Evolutionary conservation across 2,113 vertebrate genomes (phyloP).

Genomic region (Andinoacara biseriatus): DNA sequence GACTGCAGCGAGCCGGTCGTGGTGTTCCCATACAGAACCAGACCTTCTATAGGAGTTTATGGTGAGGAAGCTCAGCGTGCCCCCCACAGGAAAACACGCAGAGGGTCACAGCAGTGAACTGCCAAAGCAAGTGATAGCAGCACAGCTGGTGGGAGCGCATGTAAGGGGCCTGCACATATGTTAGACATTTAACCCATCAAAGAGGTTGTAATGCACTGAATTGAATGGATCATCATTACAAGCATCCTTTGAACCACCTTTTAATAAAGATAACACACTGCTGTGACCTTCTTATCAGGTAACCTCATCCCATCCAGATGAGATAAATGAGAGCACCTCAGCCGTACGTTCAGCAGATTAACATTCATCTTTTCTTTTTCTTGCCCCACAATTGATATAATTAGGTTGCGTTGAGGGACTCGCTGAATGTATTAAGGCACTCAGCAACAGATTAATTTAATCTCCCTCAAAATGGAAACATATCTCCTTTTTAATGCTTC

Average conservation of each 20-base stretch:
- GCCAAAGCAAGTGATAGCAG: slow-evolving; percentile 26
- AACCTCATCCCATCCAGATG: slow-evolving; percentile 36
- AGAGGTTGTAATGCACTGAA: slow-evolving; percentile 60
- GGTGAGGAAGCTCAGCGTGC: neutral
- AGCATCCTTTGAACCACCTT: slow-evolving; percentile 60
- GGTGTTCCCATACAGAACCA: slow-evolving; percentile 27
- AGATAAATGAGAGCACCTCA: slow-evolving; percentile 36
- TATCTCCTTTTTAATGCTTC: slow-evolving; percentile 57
- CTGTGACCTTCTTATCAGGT: slow-evolving; percentile 43
- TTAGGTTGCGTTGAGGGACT: slow-evolving; percentile 62
- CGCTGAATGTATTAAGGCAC: slow-evolving; percentile 55
- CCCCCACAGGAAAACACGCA: slow-evolving; percentile 5
- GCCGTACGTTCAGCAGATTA: slow-evolving; percentile 51
- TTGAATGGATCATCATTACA: slow-evolving; percentile 62
- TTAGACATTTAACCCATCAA: slow-evolving; percentile 66
- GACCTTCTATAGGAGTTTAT: slow-evolving; percentile 10
- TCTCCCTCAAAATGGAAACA: slow-evolving; percentile 62
- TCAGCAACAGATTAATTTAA: slow-evolving; percentile 73
- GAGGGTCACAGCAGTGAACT: slow-evolving; percentile 18
- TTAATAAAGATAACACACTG: slow-evolving; percentile 56
- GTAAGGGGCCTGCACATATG: slow-evolving; percentile 58
- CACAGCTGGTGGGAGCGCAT: slow-evolving; percentile 57
- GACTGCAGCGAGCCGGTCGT: slow-evolving; percentile 12
- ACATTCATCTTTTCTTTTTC: slow-evolving; percentile 22
- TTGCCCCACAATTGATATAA: slow-evolving; percentile 52